These are phyloP conservation scores for Neogobius melanostomus DNA, from an alignment of 2,113 vertebrate genomes.

Conservation along the genomic window DNA sequence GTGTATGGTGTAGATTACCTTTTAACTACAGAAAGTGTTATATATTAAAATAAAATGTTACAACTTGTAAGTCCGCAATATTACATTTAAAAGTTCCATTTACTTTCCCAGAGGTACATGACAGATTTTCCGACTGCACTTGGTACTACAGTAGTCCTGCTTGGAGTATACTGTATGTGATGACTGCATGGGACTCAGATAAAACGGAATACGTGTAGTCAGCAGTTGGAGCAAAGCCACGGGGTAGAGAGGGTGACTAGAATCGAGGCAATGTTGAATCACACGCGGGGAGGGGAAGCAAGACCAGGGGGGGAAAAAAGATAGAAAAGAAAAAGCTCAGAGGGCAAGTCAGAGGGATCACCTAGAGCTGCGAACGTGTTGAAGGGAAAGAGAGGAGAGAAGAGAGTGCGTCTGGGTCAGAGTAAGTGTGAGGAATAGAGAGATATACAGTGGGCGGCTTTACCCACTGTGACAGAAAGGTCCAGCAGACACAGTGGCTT, in stretches of 20 bases:
- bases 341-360: conserved; percentile 33
- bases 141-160: conserved; percentile 15
- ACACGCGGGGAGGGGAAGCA: conserved; percentile 36
- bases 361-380: conserved; percentile 27
- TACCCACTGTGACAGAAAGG: conserved; percentile 65
- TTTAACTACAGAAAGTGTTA: too few relatives aligned
- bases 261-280: conserved; percentile 45
- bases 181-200: conserved; percentile 37
- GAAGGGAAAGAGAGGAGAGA: conserved; percentile 7
- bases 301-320: conserved; percentile 23
- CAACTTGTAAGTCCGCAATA: background rate
- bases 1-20: too few relatives aligned
- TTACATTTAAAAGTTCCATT: background rate
- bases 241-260: conserved; percentile 52
- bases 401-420: conserved; percentile 15
- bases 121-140: conserved; percentile 6
- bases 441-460: conserved; percentile 28
- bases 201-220: conserved; percentile 55
- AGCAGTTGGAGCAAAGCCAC: conserved; percentile 61
- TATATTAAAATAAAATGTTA: background rate
- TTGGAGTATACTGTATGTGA: conserved; percentile 43
- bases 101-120: background rate
- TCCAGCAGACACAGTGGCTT: conserved; percentile 63
- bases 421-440: conserved; percentile 14
- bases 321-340: too few relatives aligned